These are phyloP conservation scores for Diachrysia chrysitis DNA, from an alignment of 2,888 invertebrate genomes.

Conservation along the genomic window DNA sequence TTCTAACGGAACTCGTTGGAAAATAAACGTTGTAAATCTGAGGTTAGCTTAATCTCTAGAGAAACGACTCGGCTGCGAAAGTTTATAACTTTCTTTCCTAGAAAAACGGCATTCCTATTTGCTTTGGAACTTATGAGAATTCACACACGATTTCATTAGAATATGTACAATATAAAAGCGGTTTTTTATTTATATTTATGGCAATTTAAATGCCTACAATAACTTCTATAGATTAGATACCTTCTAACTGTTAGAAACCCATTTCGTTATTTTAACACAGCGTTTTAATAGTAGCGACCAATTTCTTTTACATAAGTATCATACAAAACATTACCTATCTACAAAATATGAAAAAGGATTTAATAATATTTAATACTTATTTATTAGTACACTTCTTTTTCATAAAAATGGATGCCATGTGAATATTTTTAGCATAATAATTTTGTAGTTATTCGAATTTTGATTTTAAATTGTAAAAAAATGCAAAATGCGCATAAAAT, in stretches of 20 bases:
- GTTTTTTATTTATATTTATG: slow-evolving; percentile 30
- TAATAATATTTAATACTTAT: background rate
- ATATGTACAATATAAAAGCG: slow-evolving; percentile 28
- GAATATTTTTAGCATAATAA: background rate
- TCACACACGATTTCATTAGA: slow-evolving; percentile 30
- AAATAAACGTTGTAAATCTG: slow-evolving; percentile 51
- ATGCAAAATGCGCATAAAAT: background rate
- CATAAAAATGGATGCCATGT: background rate
- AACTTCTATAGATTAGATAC: background rate
- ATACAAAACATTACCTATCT: background rate
- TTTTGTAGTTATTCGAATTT: background rate
- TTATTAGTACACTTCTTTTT: background rate
- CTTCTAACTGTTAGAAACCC: background rate
- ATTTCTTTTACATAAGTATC: background rate
- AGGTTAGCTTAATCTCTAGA: slow-evolving; percentile 56
- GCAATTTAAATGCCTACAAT: slow-evolving; percentile 3
- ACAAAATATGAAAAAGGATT: background rate
- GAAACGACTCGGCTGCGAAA: slow-evolving; percentile 38
- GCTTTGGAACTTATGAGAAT: slow-evolving; percentile 32
- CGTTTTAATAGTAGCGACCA: background rate
- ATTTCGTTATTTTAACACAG: background rate
- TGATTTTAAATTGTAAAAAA: background rate
- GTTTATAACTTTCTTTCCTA: slow-evolving; percentile 49
- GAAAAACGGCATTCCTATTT: slow-evolving; percentile 48
- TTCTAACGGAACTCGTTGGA: slow-evolving; percentile 31